Base-by-base conservation (phyloP, 2,797 vertebrate species). In the Otolemur crassicaudatus region DNA sequence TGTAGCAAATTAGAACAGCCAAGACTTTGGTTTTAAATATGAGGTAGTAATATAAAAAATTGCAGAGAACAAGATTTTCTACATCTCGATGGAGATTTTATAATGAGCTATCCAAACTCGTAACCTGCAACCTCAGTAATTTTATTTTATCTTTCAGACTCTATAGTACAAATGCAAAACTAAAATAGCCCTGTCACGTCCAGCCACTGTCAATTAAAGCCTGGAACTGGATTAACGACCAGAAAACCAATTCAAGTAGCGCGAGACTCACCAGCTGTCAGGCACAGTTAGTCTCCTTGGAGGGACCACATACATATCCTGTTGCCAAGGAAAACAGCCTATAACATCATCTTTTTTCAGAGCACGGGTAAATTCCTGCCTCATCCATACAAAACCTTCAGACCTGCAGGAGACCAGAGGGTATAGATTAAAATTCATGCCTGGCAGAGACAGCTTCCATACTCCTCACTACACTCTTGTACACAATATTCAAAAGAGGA, bases 341-440 rank as follows among this genome's bases (percentile, higher is more conserved):
- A 63, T 61, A 89, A 43, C 79, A 95, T 91, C 90, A 94, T 79
- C 79, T 90, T 67, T 90, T 96, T 95, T 95, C 94, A 89, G 69
- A 72, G 94, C 88, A 93, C 3, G 22, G 46, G 94, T 96, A 95
- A 94, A 96, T 96, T 94, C 90, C 23, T 97, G 94, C 72, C 85
- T 95, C 91, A 73, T 97, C 73, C 22, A 0, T 93, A 94, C 90
- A 95, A 97, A 97, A 95, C 95, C 91, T 96, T 95, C 86, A 95
- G 80, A 83, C 92, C 87, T 97, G 76, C 46, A 83, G 61, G 83
- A 97, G 94, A 95, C 93, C 94, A 98, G 63, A 97, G 97, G 87
- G 88, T 93, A 91, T 83, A 93, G 91, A 97, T 98, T 97, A 95
- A 98, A 98, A 98, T 97, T 97, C 97, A 98, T 95, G 93, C 79